phyloP scores from a whole-genome alignment of 1,140 invertebrate genomes.

The Vollenhovia emeryi region DNA sequence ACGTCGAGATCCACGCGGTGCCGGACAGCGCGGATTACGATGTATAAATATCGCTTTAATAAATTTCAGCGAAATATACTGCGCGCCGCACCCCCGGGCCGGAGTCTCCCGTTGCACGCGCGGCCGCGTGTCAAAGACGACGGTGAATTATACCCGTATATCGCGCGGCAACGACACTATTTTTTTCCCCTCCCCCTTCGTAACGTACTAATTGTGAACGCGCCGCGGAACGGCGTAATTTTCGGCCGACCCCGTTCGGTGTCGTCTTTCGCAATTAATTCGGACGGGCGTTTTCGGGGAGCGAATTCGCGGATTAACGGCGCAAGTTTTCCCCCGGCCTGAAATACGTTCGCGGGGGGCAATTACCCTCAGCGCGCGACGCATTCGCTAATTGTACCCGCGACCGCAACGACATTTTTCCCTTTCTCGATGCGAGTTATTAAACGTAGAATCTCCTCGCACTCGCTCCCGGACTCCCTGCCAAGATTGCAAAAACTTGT shows the following conservation, averaged over 20 bases:
- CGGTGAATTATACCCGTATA: not conserved
- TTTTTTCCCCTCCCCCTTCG: not conserved
- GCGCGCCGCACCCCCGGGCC: not conserved
- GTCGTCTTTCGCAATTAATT: slow-evolving; percentile 50
- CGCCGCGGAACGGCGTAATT: slow-evolving; percentile 2
- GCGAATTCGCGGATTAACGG: slow-evolving; percentile 45
- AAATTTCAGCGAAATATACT: not conserved
- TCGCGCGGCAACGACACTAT: not conserved
- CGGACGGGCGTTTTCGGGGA: slow-evolving; percentile 37
- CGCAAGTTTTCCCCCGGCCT: slow-evolving; percentile 16
- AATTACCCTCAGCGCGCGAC: slow-evolving; percentile 9
- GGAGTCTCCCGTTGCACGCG: not conserved
- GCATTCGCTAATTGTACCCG: slow-evolving; percentile 45
- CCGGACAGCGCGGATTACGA: not conserved
- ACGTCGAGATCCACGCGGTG: not conserved
- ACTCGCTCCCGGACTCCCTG: not conserved
- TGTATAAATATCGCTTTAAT: slow-evolving; percentile 14
- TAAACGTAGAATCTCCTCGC: slow-evolving; percentile 21
- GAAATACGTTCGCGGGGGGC: slow-evolving; percentile 38
- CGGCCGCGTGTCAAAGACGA: not conserved
- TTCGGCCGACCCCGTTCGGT: slow-evolving; percentile 31
- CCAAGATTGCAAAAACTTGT: slow-evolving; percentile 39
- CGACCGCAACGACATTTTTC: not conserved
- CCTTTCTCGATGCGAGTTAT: slow-evolving; percentile 42
- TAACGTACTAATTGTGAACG: slow-evolving; percentile 9